Evolutionary conservation across 2,797 vertebrate species (phyloP), one percentile per base, ranked within the genome.

Genomic region (Falco biarmicus): DNA sequence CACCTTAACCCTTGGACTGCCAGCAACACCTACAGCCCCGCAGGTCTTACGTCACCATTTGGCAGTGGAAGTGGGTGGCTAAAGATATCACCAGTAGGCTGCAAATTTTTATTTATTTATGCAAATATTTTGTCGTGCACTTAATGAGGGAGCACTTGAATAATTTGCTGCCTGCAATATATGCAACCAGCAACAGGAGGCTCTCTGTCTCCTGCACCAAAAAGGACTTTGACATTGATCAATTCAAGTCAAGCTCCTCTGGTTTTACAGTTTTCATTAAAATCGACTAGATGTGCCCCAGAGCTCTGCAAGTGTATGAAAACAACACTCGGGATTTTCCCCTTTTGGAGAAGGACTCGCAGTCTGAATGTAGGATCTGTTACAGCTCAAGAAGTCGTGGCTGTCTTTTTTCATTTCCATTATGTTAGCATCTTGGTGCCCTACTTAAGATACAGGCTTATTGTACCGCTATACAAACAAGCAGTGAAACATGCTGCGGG

Each of bases 391-490:
- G 25, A 39, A 53, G 17, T 22, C 25, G 5, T 5, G 29, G 25
- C 6, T 89, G 82, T 25, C 8, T 13, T 18, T 64, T 45, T 37
- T 37, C 10, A 56, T 75, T 83, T 29, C 48, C 53, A 29, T 31
- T 15, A 18, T 26, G 14, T 29, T n/a, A 51, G 16, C 53, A n/a
- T 9, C 63, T 47, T 0, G 0, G 17, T 28, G n/a, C 65, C 66
- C 47, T 43, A 18, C 51, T 5, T 28, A 37, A 39, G 63, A 28
- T 10, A 11, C 21, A 63, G 43, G 17, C 24, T 28, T 50, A 0
- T 22, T 19, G 59, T 31, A 11, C 51, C 5, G 0, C 56, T 41
- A 0, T 11, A 9, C 1, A 5, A 39, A 50, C 15, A 1, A 26
- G 61, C 43, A 19, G 19, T 43, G 54, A 28, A 29, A 9, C 9